Percentiles rank a stretch among this genome's conserved stretches.
These are phyloP conservation scores for Sparus aurata DNA, from an alignment of 2,797 vertebrate species.

Conservation along the genomic window DNA sequence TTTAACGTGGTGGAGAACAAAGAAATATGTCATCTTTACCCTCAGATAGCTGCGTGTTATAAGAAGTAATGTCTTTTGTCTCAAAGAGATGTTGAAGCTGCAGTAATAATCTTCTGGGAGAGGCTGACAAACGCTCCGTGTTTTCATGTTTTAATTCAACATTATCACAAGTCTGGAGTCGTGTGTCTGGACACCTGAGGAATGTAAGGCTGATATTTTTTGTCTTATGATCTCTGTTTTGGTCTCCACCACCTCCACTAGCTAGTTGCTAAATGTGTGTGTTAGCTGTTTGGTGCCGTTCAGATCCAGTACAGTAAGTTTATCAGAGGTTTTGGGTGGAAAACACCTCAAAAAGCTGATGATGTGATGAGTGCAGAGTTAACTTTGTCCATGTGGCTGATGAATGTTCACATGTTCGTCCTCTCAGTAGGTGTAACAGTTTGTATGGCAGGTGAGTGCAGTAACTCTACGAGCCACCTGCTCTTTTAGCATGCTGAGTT, in stretches of 20 bases:
- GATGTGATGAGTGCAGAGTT: too few species aligned
- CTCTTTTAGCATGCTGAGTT: too few species aligned
- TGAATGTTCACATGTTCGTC: too few species aligned
- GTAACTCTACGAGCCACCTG: too few species aligned
- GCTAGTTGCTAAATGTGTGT: not conserved
- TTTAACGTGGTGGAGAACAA: too few species aligned
- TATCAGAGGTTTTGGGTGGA: not conserved
- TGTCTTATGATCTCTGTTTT: constrained; percentile 16
- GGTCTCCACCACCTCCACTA: not conserved
- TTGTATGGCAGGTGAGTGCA: too few species aligned
- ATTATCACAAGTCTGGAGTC: not conserved
- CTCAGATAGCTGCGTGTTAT: not conserved
- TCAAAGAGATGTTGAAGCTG: not conserved
- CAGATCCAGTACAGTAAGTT: not conserved
- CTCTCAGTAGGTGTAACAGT: too few species aligned
- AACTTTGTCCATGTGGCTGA: too few species aligned
- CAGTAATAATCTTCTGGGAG: not conserved
- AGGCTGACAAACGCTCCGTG: not conserved
- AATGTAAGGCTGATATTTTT: not conserved
- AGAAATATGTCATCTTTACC: not conserved
- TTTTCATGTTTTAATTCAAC: not conserved
- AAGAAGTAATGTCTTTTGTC: not conserved
- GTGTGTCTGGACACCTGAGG: not conserved
- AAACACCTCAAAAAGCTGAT: too few species aligned
- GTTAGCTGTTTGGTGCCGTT: not conserved